phyloP scores from a whole-genome alignment of 1,140 invertebrate species.

The Saccostrea glomerata region DNA sequence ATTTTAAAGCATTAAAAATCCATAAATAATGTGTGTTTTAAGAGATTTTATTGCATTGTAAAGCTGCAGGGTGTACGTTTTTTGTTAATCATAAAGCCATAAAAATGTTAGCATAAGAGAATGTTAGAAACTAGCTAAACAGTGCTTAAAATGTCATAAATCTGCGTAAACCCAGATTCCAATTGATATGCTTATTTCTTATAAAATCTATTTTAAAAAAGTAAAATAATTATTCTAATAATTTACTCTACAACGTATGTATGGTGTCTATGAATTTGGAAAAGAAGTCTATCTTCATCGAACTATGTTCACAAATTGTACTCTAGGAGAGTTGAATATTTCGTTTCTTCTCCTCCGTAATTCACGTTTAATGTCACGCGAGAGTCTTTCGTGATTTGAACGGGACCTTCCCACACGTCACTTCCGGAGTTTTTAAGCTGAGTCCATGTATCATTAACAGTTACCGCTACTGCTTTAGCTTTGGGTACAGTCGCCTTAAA shows the following conservation, averaged over 20 bases:
- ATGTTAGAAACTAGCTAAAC: not conserved
- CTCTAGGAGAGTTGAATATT: constrained; percentile 77
- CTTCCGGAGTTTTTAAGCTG: constrained; percentile 73
- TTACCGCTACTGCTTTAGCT: constrained; percentile 75
- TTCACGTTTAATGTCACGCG: constrained; percentile 77
- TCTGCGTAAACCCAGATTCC: not conserved
- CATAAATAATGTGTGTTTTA: not conserved
- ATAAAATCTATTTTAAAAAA: not conserved
- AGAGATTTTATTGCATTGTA: not conserved
- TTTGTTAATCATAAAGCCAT: constrained; percentile 21
- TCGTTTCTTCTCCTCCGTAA: constrained; percentile 74
- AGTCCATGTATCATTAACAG: constrained; percentile 76
- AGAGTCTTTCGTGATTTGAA: constrained; percentile 63
- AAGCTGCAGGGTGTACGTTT: constrained; percentile 7
- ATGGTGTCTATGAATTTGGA: not conserved
- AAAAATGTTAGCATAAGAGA: not conserved
- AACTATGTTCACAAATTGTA: constrained; percentile 67
- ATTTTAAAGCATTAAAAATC: constrained; percentile 10
- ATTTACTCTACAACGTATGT: not conserved
- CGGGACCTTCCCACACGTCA: constrained; percentile 71
- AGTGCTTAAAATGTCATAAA: constrained; percentile 2
- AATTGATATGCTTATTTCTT: not conserved
- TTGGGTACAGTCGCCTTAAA: constrained; percentile 75
- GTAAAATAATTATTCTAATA: not conserved
- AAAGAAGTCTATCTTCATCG: not conserved